Conservation (phyloP, 2,113 vertebrate genomes). For the Myotis brandtii region DNA sequence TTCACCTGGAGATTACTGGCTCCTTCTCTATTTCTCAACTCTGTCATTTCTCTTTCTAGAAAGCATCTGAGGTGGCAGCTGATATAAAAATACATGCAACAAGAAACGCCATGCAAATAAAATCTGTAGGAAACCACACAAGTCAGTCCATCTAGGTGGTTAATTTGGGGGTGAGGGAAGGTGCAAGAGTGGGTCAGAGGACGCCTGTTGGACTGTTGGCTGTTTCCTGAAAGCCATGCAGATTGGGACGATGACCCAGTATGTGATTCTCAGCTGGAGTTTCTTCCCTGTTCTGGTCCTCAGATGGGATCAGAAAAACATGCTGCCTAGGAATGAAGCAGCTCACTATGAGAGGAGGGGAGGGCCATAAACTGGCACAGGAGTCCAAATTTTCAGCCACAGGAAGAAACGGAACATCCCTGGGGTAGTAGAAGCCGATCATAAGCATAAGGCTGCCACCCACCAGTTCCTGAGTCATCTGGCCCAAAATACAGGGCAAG, state of each 20-base stretch:
- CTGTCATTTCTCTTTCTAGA: background rate
- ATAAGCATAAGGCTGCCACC: background rate
- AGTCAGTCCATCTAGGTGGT: background rate
- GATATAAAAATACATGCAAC: background rate
- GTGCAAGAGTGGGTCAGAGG: background rate
- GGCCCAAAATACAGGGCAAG: background rate
- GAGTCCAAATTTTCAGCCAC: background rate
- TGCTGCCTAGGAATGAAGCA: too few species aligned
- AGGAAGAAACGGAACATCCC: background rate
- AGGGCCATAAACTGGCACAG: fast-evolving
- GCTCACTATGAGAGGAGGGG: background rate
- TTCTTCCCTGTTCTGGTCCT: background rate
- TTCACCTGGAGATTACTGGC: fast-evolving
- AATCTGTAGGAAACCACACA: background rate
- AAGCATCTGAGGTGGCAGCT: background rate
- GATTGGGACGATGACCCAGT: background rate
- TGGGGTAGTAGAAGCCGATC: background rate
- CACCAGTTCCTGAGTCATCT: background rate
- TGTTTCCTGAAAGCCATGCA: background rate
- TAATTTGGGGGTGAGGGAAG: background rate
- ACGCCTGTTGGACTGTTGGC: fast-evolving
- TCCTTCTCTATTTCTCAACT: background rate
- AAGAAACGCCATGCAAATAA: background rate
- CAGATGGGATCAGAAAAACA: background rate
- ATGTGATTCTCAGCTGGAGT: background rate